These are phyloP conservation scores for Campaea margaritaria DNA, from an alignment of 2,888 invertebrate genomes.

Conservation along the genomic window DNA sequence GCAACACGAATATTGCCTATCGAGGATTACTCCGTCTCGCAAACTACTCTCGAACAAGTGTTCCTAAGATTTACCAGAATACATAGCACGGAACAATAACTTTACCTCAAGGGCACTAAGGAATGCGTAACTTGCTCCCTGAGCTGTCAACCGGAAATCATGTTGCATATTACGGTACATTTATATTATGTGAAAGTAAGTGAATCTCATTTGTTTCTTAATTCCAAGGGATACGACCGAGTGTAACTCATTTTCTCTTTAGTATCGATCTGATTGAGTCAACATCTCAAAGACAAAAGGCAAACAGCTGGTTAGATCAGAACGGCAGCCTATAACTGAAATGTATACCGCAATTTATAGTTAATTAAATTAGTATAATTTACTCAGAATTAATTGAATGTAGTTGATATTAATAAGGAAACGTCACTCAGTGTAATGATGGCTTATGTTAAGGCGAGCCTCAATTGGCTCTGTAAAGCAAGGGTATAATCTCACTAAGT, in stretches of 20 bases:
- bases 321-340: too few species aligned
- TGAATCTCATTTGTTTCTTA: slow-evolving; percentile 16
- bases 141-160: too few species aligned
- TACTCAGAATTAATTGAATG: slow-evolving; percentile 1
- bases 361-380: slow-evolving; percentile 4
- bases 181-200: slow-evolving; percentile 4
- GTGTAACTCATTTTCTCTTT: not conserved
- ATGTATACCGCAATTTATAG: not conserved
- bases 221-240: not conserved
- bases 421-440: not conserved
- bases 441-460: not conserved
- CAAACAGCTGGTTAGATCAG: not conserved
- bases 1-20: slow-evolving; percentile 85
- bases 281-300: too few species aligned
- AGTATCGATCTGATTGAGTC: too few species aligned
- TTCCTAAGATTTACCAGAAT: slow-evolving; percentile 86
- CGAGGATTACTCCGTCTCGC: slow-evolving; percentile 92
- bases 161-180: not conserved
- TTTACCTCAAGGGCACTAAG: not conserved
- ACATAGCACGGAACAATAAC: slow-evolving; percentile 44
- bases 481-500: not conserved
- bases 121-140: not conserved
- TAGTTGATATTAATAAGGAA: not conserved
- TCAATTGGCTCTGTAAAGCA: not conserved
- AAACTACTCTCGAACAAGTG: slow-evolving; percentile 93